Evolutionary conservation across 2,113 vertebrate genomes (phyloP).

Genomic region (Piprites chloris): DNA sequence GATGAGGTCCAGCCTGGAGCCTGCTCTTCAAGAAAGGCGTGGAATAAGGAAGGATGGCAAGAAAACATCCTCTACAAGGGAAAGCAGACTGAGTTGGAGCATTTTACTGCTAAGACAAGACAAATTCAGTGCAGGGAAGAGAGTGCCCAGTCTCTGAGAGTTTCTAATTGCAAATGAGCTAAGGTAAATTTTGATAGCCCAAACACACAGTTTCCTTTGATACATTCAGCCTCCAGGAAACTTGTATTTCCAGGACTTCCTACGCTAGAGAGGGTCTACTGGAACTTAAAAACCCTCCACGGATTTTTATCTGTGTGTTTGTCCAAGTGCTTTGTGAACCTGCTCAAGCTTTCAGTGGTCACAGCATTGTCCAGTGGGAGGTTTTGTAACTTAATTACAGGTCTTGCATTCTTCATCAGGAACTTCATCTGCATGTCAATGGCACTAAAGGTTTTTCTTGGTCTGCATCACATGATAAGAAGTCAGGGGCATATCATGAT

Average conservation of each 20-base stretch:
- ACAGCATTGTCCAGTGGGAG: neutral
- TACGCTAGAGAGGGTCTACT: neutral
- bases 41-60: neutral
- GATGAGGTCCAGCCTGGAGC: neutral
- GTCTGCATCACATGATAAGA: neutral
- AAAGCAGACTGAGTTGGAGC: neutral
- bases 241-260: neutral
- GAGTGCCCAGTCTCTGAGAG: accelerated
- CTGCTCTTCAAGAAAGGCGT: neutral
- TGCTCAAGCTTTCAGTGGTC: neutral
- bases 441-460: neutral
- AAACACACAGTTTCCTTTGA: neutral
- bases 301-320: neutral
- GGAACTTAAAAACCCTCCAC: neutral
- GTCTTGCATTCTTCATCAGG: neutral
- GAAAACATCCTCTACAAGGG: neutral
- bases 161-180: neutral
- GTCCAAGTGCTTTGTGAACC: neutral
- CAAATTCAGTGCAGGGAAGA: neutral
- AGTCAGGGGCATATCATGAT: neutral
- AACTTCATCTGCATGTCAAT: neutral
- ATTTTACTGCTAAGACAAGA: neutral
- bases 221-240: neutral
- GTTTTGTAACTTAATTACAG: neutral
- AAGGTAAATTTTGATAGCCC: neutral